These are phyloP conservation scores for Magallana ariakensis DNA, from an alignment of 1,140 invertebrate genomes.

Conservation along the genomic window DNA sequence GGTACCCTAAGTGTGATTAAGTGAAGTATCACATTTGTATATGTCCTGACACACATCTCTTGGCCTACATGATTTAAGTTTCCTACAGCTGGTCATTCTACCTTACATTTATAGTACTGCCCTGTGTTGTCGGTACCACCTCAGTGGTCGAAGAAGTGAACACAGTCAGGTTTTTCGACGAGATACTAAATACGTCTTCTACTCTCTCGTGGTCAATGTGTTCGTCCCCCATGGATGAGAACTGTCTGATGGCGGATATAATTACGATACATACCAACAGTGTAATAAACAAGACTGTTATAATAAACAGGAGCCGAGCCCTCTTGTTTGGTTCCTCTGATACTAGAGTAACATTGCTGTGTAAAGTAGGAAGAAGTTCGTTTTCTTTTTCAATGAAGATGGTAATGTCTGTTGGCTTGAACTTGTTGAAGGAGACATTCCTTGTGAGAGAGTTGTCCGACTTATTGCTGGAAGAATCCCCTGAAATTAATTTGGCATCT, in stretches of 20 bases:
- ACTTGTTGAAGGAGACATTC: conserved; percentile 11
- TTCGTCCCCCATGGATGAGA: neutral
- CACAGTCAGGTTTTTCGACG: neutral
- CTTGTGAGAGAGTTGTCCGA: neutral
- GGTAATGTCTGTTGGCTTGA: conserved; percentile 17
- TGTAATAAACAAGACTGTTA: neutral
- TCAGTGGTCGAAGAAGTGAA: neutral
- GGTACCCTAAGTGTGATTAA: neutral
- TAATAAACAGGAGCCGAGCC: neutral
- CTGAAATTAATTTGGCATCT: neutral
- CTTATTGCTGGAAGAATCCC: neutral
- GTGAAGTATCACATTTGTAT: neutral
- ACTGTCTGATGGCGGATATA: neutral
- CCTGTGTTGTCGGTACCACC: neutral
- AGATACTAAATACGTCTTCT: neutral
- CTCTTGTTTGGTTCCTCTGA: neutral
- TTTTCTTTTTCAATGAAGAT: conserved; percentile 1
- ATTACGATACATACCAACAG: conserved; percentile 15
- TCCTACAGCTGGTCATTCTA: too few relatives aligned
- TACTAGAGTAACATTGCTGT: neutral
- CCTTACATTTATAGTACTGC: neutral
- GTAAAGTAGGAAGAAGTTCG: neutral
- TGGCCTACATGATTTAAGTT: too few relatives aligned
- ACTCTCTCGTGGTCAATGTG: neutral
- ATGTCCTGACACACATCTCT: too few relatives aligned